Base-by-base conservation (phyloP, 2,888 invertebrate species). In the Calameuta pallipes region DNA sequence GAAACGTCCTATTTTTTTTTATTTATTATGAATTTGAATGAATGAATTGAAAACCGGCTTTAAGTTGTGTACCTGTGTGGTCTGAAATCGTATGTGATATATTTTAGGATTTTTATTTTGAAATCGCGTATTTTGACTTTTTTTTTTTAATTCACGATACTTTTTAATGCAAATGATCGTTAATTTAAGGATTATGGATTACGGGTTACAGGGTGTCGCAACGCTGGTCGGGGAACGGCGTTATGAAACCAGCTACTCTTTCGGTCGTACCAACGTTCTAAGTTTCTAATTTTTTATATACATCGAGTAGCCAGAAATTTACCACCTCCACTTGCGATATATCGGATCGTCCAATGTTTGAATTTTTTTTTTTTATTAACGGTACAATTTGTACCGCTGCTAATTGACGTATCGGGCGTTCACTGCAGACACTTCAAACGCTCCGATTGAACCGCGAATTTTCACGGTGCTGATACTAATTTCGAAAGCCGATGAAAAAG, bases 251-350 rank as follows among this genome's bases (percentile, higher is more conserved):
- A 15, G 71, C 80, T 79, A 78, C 81, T 79, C 81, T 81, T 82
- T 82, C 76, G 77, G 80, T 80, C 78, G 79, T 41, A 41, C 73
- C 30, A 34, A 13, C 77, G 79, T 76, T 82, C 78, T 41, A 79
- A 80, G 82, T 83, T 83, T 83, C 83, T 80, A 83, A 83, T 82
- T 81, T 83, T 83, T 82, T 78, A 41, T 83, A 80, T 80, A 78
- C 79, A 74, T 76, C 77, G 81, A 79, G 76, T 80, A 81, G 75
- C 70, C 77, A 76, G 80, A 80, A 77, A 31, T 70, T 70, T 31
- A 33, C 80, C 79, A 77, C 70, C 41, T 41, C 41, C 41, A 6
- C 41, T 41, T 37, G 13, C 13, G 37, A 41, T 15, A 15, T 15
- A 41, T 41, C 75, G 69, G 73, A 70, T 74, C 77, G 78, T 81